Base-by-base conservation (phyloP, 2,113 vertebrate genomes). In the Caranx melampygus region DNA sequence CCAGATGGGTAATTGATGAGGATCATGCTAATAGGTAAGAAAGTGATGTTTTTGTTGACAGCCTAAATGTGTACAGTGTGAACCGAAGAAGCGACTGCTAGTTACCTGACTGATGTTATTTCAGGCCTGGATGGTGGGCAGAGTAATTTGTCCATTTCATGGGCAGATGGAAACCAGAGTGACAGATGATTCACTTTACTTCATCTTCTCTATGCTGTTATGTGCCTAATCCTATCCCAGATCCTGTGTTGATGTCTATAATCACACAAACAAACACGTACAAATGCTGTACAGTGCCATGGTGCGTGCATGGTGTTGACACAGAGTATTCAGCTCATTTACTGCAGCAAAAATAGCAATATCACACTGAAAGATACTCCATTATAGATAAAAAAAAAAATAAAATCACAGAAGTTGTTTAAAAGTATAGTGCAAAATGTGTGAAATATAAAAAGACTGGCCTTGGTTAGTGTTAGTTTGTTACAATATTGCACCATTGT, bases 1-100 rank as follows among this genome's bases (percentile, higher is more conserved):
- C 79, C 85, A 90, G 83, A 92, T 86, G 85, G 85, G 55, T 81
- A 88, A 90, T 82, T 88, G 85, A 91, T 79, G 59, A 78, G 33
- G 51, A 70, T 64, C 31, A 58, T 40, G 33, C 66, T 72, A 80
- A 84, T 75, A 37, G 68, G 40, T 68, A 67, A 55, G 70, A 79
- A 70, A 69, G 75, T 47, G 58, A 79, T 26, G 52, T 64, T 59
- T 71, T 74, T 62, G 66, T 66, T 51, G 54, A 47, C 68, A 80
- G 57, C 44, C 16, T 44, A 66, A 86, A 84, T 62, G 42, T 62
- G 51, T 57, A 45, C 35, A 66, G 33, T 57, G 60, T 44, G 81
- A 74, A 86, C 51, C 79, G 55, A 45, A 15, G 61, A 69, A 52
- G 54, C 3, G 6, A 82, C 65, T 64, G 26, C 16, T 21, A 64